These are phyloP conservation scores for Zoanthus sansibaricus DNA, from an alignment of 92 coral and sea anemone genomes.

Conservation along the genomic window DNA sequence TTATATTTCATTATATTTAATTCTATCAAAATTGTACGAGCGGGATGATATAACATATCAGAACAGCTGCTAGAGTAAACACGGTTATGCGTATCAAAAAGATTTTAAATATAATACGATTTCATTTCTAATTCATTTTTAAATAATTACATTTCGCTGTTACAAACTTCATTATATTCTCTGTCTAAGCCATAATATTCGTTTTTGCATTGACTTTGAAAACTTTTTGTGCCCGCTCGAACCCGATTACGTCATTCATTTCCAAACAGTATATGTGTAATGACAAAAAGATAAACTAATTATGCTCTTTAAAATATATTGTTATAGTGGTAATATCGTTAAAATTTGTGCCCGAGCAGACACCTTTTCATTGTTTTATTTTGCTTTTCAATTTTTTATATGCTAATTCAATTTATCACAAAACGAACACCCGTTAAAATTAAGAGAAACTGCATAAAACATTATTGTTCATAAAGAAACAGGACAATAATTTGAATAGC, in stretches of 20 bases:
- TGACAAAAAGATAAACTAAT: background rate
- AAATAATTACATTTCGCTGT: too few species aligned
- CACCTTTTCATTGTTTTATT: conserved; percentile 5
- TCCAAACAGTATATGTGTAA: background rate
- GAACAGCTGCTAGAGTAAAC: too few species aligned
- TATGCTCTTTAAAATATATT: conserved; percentile 2
- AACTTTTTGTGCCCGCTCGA: background rate
- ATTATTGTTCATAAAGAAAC: background rate
- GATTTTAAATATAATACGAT: too few species aligned
- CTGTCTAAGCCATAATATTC: too few species aligned
- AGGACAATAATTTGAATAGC: background rate
- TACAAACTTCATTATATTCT: too few species aligned
- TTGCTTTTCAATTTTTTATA: background rate
- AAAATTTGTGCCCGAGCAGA: background rate
- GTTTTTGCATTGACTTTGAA: background rate
- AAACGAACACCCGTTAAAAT: conserved; percentile 25
- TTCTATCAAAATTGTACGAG: too few species aligned
- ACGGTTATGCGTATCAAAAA: too few species aligned
- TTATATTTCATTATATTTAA: too few species aligned
- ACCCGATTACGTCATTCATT: background rate
- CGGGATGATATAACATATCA: too few species aligned
- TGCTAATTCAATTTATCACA: conserved; percentile 3
- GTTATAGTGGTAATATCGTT: background rate
- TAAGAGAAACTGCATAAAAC: background rate
- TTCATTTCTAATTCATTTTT: too few species aligned